phyloP scores from a whole-genome alignment of 2,888 invertebrate species.

The Conchocele bisecta region DNA sequence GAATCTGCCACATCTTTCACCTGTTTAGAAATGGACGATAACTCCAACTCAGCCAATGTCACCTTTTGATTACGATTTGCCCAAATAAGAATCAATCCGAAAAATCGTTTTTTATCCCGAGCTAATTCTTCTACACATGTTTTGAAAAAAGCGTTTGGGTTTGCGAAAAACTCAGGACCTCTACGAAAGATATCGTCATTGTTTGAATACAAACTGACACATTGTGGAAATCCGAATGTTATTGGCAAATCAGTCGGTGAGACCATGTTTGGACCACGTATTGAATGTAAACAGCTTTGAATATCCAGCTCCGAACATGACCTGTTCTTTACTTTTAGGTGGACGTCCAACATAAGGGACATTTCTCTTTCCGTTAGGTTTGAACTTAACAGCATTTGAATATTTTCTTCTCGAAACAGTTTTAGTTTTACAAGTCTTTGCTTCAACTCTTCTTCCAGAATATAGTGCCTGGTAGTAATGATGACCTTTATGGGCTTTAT shows the following conservation, averaged over 20 bases:
- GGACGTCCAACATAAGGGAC: slow-evolving; percentile 17
- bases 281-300: too few species aligned
- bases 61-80: slow-evolving; percentile 14
- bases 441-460: slow-evolving; percentile 27
- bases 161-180: slow-evolving; percentile 17
- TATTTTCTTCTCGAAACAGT: slow-evolving; percentile 27
- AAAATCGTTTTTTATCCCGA: slow-evolving; percentile 35
- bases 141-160: slow-evolving; percentile 40
- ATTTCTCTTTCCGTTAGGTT: slow-evolving; percentile 27
- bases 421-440: neutral
- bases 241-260: too few species aligned
- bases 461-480: slow-evolving; percentile 47
- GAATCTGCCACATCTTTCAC: neutral
- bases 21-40: slow-evolving; percentile 1
- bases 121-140: slow-evolving; percentile 30
- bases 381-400: slow-evolving; percentile 23
- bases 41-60: slow-evolving; percentile 9
- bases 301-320: too few species aligned
- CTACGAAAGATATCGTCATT: slow-evolving; percentile 21
- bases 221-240: slow-evolving; percentile 42
- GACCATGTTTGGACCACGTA: too few species aligned
- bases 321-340: slow-evolving; percentile 6
- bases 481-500: slow-evolving; percentile 16
- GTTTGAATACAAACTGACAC: slow-evolving; percentile 36
- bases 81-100: slow-evolving; percentile 42